Conservation (phyloP, 1,140 invertebrate genomes). For the Procambarus clarkii region DNA sequence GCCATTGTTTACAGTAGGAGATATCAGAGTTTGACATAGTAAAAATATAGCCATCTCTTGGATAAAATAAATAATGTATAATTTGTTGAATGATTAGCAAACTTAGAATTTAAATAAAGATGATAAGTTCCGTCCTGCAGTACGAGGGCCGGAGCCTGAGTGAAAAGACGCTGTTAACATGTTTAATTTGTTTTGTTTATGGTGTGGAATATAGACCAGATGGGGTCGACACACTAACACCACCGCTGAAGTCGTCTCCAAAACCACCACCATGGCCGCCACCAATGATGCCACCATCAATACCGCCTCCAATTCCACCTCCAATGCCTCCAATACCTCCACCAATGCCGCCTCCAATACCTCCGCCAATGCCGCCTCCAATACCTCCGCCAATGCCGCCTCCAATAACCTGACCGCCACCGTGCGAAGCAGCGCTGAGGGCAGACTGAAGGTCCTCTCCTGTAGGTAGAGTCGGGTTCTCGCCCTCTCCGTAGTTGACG, state of each 20-base stretch:
- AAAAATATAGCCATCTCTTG: too few species aligned
- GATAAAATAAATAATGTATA: too few species aligned
- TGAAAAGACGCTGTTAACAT: not conserved
- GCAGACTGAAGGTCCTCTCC: slow-evolving; percentile 23
- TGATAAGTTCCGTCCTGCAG: not conserved
- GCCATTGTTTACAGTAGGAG: too few species aligned
- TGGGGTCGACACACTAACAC: not conserved
- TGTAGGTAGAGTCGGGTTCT: slow-evolving; percentile 35
- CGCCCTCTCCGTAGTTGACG: slow-evolving; percentile 15
- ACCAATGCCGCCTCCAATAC: too few species aligned
- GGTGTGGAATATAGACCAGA: not conserved
- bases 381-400: not conserved
- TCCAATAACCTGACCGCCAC: not conserved
- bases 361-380: not conserved
- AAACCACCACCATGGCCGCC: too few species aligned
- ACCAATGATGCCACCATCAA: too few species aligned
- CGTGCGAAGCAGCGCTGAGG: slow-evolving; percentile 2
- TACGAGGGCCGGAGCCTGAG: not conserved
- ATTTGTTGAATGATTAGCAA: not conserved
- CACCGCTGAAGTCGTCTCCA: not conserved
- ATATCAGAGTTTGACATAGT: too few species aligned
- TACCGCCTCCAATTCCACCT: not conserved
- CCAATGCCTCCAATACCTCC: too few species aligned
- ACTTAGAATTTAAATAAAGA: too few species aligned
- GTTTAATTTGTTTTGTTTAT: not conserved